Base-by-base conservation (phyloP, 2,797 vertebrate species). In the Poeciliopsis turneri region DNA sequence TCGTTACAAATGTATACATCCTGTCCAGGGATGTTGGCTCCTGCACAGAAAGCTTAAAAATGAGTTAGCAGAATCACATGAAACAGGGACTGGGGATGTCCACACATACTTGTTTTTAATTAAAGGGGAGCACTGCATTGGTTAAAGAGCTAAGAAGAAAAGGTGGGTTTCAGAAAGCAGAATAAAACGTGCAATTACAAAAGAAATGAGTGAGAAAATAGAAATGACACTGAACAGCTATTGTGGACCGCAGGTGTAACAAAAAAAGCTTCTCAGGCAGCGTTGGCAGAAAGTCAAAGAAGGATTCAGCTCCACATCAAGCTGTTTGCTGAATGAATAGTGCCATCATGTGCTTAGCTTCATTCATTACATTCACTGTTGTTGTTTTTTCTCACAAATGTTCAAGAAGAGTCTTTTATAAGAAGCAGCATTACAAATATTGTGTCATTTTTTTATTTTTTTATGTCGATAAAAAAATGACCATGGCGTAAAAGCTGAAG, bases 311-410 rank as follows among this genome's bases (percentile, higher is more conserved):
- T 68, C 78, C 72, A 86, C 72, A 76, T 82, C 51, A 78, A 71
- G 75, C 80, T 74, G 66, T 59, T 90, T 80, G 82, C 90, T 94
- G 90, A 88, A 92, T 79, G 80, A 85, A 88, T 80, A 92, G 92
- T 92, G 93, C 92, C 92, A 89, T 87, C 92, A 85, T 90, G 92
- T 93, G 92, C 82, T 83, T 66, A 77, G 33, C 36, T 76, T 0
- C 55, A 74, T 47, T 81, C 86, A 92, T 90, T 93, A 87, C 92
- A 41, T 28, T 72, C 1, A 30, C 28, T 13, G 36, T 68, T 77
- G 12, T 18, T 59, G 1, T 47, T 64, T 64, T 61, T 23, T 3
- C 18, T 57, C 8, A 2, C 1, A 51, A 51, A 59, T 77, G 57
- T 84, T 87, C 15, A 8, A 80, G 51, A 49, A 59, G 45, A 75